Conservation (phyloP, 2,797 vertebrate species). For the Poecilia gillii region DNA sequence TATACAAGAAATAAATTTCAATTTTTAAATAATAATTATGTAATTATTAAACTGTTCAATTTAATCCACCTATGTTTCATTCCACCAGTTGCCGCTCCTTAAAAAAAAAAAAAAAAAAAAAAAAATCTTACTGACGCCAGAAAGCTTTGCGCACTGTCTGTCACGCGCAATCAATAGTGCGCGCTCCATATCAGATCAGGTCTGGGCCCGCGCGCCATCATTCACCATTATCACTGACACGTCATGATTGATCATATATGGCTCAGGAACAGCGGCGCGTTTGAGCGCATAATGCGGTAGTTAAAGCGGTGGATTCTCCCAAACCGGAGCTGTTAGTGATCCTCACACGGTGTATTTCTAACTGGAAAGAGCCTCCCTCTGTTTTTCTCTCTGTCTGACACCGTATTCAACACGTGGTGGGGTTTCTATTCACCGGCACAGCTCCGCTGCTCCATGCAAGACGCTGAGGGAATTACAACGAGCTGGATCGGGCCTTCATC, state of each 20-base stretch:
- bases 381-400: slow-evolving; percentile 44
- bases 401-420: slow-evolving; percentile 81
- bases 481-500: slow-evolving; percentile 75
- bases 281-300: slow-evolving; percentile 83
- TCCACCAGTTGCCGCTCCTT: background rate
- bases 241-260: slow-evolving; percentile 84
- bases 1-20: background rate
- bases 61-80: background rate
- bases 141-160: slow-evolving; percentile 38
- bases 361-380: slow-evolving; percentile 28
- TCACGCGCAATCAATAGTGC: slow-evolving; percentile 57
- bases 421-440: slow-evolving; percentile 59
- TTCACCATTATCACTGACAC: slow-evolving; percentile 84
- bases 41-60: background rate
- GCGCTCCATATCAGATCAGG: slow-evolving; percentile 51
- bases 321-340: slow-evolving; percentile 56
- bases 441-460: slow-evolving; percentile 43
- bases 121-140: slow-evolving; percentile 36
- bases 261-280: slow-evolving; percentile 78
- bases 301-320: slow-evolving; percentile 68
- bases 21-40: background rate
- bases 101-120: background rate
- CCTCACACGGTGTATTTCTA: slow-evolving; percentile 56
- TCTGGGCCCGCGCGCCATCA: slow-evolving; percentile 70
- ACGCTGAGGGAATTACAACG: slow-evolving; percentile 76